A percentile compares a stretch with the other conserved stretches of the same genome.
Evolutionary conservation across 1,140 invertebrate genomes (phyloP).

Genomic region (Drepana arcuata): DNA sequence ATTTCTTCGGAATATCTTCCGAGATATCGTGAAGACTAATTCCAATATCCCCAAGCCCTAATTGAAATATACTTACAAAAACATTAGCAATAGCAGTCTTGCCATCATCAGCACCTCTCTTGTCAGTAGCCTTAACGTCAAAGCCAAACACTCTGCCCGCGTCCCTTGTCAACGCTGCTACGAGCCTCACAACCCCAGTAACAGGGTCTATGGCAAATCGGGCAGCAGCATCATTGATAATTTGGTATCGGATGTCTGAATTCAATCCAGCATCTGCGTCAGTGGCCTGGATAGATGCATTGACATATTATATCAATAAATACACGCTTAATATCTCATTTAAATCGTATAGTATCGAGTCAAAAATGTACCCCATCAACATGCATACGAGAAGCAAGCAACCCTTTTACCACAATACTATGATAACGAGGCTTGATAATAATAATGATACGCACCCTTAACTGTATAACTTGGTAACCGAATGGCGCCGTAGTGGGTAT

Average conservation of each 20-base stretch:
- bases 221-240: slow-evolving; percentile 78
- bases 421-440: too few species aligned
- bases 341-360: too few species aligned
- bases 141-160: slow-evolving; percentile 85
- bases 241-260: slow-evolving; percentile 84
- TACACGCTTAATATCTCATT: too few species aligned
- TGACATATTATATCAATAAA: too few species aligned
- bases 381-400: too few species aligned
- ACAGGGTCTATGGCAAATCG: slow-evolving; percentile 84
- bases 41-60: too few species aligned
- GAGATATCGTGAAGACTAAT: too few species aligned
- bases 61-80: slow-evolving; percentile 80
- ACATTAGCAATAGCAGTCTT: slow-evolving; percentile 86
- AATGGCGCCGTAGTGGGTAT: slow-evolving; percentile 84
- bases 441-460: slow-evolving; percentile 76
- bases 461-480: slow-evolving; percentile 83
- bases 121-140: slow-evolving; percentile 90
- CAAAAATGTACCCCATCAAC: too few species aligned
- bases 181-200: slow-evolving; percentile 81
- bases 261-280: slow-evolving; percentile 84
- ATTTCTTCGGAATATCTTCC: too few species aligned
- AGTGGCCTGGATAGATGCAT: slow-evolving; percentile 77
- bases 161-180: slow-evolving; percentile 77
- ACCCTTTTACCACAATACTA: too few species aligned
- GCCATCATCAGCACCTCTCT: slow-evolving; percentile 82